Conservation (phyloP, 2,888 invertebrate genomes). For the Pristionchus arcanus region DNA sequence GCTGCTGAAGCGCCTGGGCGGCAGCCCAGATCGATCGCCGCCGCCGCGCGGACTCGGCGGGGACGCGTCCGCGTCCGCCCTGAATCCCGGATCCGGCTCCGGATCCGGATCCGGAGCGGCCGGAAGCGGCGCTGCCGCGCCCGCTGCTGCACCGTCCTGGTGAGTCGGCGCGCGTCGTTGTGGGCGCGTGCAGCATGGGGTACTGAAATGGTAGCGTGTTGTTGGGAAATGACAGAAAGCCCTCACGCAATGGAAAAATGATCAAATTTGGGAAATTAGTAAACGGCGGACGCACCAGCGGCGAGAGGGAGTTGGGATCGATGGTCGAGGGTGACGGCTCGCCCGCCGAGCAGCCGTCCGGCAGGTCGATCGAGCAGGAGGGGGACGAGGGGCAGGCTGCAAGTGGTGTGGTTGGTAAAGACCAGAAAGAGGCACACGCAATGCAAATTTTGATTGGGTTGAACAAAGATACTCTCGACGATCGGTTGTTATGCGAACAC, state of each 20-base stretch:
- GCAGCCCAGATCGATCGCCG: constrained; percentile 54
- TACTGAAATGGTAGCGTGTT: constrained; percentile 10
- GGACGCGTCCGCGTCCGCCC: not conserved
- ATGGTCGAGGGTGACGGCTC: not conserved
- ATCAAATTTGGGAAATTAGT: not conserved
- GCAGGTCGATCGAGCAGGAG: constrained; percentile 46
- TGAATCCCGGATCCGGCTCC: too few species aligned
- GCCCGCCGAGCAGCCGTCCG: not conserved
- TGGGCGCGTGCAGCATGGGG: not conserved
- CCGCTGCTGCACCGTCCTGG: not conserved
- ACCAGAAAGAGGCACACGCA: not conserved
- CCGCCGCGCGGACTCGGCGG: not conserved
- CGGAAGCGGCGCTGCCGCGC: not conserved
- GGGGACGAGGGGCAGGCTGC: constrained; percentile 46
- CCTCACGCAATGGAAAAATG: not conserved
- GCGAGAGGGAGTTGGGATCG: constrained; percentile 30
- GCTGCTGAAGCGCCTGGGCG: constrained; percentile 55
- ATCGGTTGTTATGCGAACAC: not conserved
- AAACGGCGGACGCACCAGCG: not conserved
- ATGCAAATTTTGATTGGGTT: not conserved
- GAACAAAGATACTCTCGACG: not conserved
- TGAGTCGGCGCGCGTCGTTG: not conserved
- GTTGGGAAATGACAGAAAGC: not conserved
- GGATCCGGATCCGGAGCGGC: not conserved
- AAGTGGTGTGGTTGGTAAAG: not conserved